Percentiles rank a stretch among this genome's conserved stretches.
These are phyloP conservation scores for Nematolebias whitei DNA, from an alignment of 2,113 vertebrate species.

Conservation along the genomic window DNA sequence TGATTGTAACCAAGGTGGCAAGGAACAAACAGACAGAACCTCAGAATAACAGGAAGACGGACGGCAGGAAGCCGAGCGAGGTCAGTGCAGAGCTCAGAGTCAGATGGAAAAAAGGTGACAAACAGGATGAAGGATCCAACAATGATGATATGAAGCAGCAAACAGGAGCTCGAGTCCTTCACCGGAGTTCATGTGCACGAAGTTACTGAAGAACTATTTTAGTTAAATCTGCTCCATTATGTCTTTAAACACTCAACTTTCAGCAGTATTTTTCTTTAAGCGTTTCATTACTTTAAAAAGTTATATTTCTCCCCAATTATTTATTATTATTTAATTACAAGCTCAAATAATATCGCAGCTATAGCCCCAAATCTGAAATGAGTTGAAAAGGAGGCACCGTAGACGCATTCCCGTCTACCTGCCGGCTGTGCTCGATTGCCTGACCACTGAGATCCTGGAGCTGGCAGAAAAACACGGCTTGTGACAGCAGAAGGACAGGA, in stretches of 20 bases:
- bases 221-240: background rate
- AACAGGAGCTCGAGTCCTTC: constrained; percentile 13
- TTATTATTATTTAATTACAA: too few relatives aligned
- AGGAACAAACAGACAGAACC: constrained; percentile 40
- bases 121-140: constrained; percentile 64
- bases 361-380: too few relatives aligned
- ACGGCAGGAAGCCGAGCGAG: constrained; percentile 76
- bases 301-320: background rate
- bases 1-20: constrained; percentile 29
- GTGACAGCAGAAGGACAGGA: too few relatives aligned
- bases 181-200: background rate
- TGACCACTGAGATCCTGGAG: too few relatives aligned
- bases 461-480: too few relatives aligned
- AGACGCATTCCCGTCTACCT: too few relatives aligned
- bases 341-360: too few relatives aligned
- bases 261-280: too few relatives aligned
- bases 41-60: constrained; percentile 77
- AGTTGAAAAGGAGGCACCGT: too few relatives aligned
- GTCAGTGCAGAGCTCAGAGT: constrained; percentile 41
- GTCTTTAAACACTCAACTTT: too few relatives aligned
- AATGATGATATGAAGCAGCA: constrained; percentile 40
- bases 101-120: constrained; percentile 69
- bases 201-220: background rate
- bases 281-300: background rate
- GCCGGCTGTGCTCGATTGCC: too few relatives aligned